Evolutionary conservation across 2,113 vertebrate genomes (phyloP).

Genomic region (Oplegnathus fasciatus): DNA sequence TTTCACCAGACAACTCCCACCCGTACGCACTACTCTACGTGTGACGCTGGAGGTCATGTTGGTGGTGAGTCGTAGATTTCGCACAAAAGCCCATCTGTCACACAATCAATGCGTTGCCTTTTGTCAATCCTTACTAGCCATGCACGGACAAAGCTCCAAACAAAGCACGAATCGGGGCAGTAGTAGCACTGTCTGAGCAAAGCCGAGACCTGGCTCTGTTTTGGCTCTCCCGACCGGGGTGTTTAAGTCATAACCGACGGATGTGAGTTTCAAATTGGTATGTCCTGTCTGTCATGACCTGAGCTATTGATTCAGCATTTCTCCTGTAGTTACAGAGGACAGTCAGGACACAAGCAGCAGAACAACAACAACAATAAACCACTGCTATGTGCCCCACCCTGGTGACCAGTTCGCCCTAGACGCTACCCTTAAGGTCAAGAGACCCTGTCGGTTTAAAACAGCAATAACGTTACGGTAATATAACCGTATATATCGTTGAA

Average conservation of each 20-base stretch:
- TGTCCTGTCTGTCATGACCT: not conserved
- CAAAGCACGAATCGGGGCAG: constrained; percentile 37
- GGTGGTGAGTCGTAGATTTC: constrained; percentile 60
- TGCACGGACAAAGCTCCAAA: constrained; percentile 42
- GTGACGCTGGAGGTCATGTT: constrained; percentile 79
- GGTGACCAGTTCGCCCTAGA: constrained; percentile 50
- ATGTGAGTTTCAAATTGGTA: constrained; percentile 9
- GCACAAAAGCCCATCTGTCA: constrained; percentile 82
- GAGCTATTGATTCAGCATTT: constrained; percentile 25
- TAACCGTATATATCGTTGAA: not conserved
- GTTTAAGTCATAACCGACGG: not conserved
- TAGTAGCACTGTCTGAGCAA: not conserved
- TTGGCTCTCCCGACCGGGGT: not conserved
- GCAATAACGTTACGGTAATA: not conserved
- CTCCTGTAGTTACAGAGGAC: constrained; percentile 10
- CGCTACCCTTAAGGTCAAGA: constrained; percentile 57
- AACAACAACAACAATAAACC: constrained; percentile 29
- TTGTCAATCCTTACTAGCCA: constrained; percentile 33
- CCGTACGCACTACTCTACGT: constrained; percentile 78
- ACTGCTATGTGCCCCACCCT: constrained; percentile 52
- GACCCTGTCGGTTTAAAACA: constrained; percentile 55
- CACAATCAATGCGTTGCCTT: constrained; percentile 49
- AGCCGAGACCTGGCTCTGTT: not conserved
- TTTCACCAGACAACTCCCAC: constrained; percentile 83
- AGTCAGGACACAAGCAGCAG: constrained; percentile 6